These are phyloP conservation scores for Telmatochromis brichardi DNA, from an alignment of 2,113 vertebrate genomes.

Conservation along the genomic window DNA sequence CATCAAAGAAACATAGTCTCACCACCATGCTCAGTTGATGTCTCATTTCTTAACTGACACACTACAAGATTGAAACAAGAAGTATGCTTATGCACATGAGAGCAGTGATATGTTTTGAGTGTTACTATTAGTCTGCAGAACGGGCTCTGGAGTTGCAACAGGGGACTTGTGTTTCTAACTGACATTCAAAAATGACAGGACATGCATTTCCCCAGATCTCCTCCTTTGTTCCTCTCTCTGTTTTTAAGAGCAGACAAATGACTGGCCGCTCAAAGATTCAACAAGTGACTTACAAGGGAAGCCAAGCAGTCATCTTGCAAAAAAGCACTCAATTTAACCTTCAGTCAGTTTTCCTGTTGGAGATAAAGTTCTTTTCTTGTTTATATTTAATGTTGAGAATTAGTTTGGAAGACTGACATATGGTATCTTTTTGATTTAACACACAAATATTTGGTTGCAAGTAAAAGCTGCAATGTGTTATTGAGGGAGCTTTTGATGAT, in stretches of 20 bases:
- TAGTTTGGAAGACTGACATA: not conserved
- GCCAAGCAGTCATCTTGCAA: not conserved
- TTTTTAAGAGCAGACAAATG: not conserved
- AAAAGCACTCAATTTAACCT: not conserved
- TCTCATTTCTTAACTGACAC: not conserved
- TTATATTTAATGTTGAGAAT: not conserved
- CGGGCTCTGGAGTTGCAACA: not conserved
- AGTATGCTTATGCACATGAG: not conserved
- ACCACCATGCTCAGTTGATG: not conserved
- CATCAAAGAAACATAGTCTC: conserved; percentile 1
- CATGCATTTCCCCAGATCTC: not conserved
- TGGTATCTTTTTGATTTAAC: not conserved
- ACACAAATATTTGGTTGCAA: rapidly evolving
- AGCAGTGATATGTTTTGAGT: not conserved
- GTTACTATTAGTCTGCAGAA: not conserved
- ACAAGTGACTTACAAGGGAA: not conserved
- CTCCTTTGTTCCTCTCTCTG: not conserved
- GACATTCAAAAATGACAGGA: not conserved
- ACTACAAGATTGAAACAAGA: conserved; percentile 12
- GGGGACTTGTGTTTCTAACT: not conserved
- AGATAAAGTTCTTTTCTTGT: not conserved
- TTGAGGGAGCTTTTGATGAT: not conserved
- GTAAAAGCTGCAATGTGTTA: not conserved
- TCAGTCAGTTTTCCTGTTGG: not conserved
- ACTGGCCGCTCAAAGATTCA: not conserved